These are phyloP conservation scores for Subacronicta megacephala DNA, from an alignment of 2,888 invertebrate genomes.

Conservation along the genomic window DNA sequence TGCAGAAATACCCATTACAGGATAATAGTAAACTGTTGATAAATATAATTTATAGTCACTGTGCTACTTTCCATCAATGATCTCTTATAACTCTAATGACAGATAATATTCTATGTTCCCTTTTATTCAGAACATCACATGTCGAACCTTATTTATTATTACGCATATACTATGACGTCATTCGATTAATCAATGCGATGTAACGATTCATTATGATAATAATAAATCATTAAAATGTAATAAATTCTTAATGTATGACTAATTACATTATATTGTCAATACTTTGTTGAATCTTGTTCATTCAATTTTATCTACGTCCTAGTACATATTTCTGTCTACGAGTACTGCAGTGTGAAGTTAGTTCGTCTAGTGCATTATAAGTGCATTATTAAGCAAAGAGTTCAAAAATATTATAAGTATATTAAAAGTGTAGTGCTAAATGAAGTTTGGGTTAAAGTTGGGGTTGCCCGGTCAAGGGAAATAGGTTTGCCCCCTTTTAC, in stretches of 20 bases:
- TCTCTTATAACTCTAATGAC: not conserved
- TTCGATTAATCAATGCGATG: constrained; percentile 8
- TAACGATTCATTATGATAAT: constrained; percentile 6
- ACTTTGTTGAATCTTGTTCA: not conserved
- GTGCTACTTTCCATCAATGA: not conserved
- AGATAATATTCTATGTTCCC: not conserved
- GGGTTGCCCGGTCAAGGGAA: no score
- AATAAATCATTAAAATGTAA: constrained; percentile 6
- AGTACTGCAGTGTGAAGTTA: constrained; percentile 3
- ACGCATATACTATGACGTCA: constrained; percentile 9
- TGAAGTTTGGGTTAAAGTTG: no score
- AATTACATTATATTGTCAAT: constrained; percentile 15
- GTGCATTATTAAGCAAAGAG: constrained; percentile 17
- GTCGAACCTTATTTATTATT: not conserved
- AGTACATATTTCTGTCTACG: not conserved
- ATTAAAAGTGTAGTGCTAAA: no score
- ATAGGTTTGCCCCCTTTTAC: no score
- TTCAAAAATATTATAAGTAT: not conserved
- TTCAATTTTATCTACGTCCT: not conserved
- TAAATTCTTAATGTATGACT: constrained; percentile 5
- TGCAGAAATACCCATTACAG: not conserved
- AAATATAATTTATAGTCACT: constrained; percentile 2
- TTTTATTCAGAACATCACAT: constrained; percentile 2
- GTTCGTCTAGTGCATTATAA: constrained; percentile 14
- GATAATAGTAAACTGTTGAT: not conserved